phyloP scores from a whole-genome alignment of 1,140 invertebrate species.

The Oryzaephilus surinamensis region DNA sequence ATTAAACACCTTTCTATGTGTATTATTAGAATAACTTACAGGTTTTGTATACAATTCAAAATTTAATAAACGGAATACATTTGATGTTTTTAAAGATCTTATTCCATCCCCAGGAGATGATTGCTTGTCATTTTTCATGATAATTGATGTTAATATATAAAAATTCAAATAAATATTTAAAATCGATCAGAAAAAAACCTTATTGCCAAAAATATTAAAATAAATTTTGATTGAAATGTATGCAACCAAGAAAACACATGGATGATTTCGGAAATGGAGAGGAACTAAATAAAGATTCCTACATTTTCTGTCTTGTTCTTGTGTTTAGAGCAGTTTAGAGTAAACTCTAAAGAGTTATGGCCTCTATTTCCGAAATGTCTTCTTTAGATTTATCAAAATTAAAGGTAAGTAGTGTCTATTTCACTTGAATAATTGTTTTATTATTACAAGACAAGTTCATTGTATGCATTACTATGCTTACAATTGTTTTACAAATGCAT shows the following conservation, averaged over 20 bases:
- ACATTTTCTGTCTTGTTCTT: neutral
- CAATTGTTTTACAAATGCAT: neutral
- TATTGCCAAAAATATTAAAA: neutral
- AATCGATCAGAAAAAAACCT: too few species aligned
- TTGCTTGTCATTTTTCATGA: conserved; percentile 13
- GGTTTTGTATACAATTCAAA: conserved; percentile 76
- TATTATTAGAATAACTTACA: conserved; percentile 8
- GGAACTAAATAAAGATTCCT: neutral
- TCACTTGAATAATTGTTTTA: conserved; percentile 2
- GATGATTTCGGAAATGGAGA: neutral
- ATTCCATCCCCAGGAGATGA: conserved; percentile 61
- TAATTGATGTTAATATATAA: neutral
- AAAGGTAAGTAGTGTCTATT: conserved; percentile 18
- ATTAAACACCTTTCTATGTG: conserved; percentile 2
- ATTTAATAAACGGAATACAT: conserved; percentile 63
- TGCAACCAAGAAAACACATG: neutral
- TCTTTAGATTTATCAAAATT: conserved; percentile 24
- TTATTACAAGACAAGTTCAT: neutral
- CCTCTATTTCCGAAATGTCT: conserved; percentile 10
- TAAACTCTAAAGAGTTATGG: conserved; percentile 8
- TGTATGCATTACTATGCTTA: neutral
- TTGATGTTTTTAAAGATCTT: conserved; percentile 56
- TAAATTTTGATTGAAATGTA: neutral
- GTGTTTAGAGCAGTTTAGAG: neutral
- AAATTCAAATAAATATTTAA: neutral